Evolutionary conservation across 2,888 invertebrate genomes (phyloP), one percentile per base, ranked within the genome.

Genomic region (Drosophila quasianomalipes): DNA sequence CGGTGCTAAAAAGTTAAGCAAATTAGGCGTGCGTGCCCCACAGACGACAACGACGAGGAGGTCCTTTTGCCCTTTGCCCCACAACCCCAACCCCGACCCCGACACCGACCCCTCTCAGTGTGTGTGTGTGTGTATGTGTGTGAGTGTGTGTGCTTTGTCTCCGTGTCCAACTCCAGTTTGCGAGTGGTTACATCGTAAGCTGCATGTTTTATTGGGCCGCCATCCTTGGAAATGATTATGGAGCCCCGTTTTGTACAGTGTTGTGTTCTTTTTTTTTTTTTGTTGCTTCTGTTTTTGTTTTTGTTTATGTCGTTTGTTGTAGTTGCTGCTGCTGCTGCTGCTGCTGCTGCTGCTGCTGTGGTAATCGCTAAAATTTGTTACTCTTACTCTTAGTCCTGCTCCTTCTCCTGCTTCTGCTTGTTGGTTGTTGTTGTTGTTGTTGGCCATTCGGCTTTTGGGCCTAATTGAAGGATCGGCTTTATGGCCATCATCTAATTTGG

Each of bases 1-100:
- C 80, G 86, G 82, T 88, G 86, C 86, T 88, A 85, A 86, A 86
- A 86, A 89, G 86, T 82, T 89, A 87, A 83, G 86, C 86, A 89
- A 87, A 87, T 87, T 86, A 86, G 86, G 81, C 81, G 84, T 88
- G 85, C 87, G 85, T 82, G 84, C 87, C 87, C 84, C 66, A 65
- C 68, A 68, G 71, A 62, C 68, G 70, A 81, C 83, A n/a, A 31
- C 44, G 69, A 67, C 59, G 70, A 78, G 85, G 16, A 35, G 22
- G 47, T 82, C 63, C 77, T 66, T 65, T 73, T 62, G 68, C 71
- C 69, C 71, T 70, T 66, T 62, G 59, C 52, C 41, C 14, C 30
- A 47, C 14, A 4, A 7, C 37, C 7, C 16, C 10, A 0, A 2
- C 41, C 5, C 7, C 10, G 0, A 31, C 16, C 5, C 22, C 49